A percentile compares a stretch with the other conserved stretches of the same genome.
Conservation (phyloP, 2,113 vertebrate genomes). For the Enhydra lutris region DNA sequence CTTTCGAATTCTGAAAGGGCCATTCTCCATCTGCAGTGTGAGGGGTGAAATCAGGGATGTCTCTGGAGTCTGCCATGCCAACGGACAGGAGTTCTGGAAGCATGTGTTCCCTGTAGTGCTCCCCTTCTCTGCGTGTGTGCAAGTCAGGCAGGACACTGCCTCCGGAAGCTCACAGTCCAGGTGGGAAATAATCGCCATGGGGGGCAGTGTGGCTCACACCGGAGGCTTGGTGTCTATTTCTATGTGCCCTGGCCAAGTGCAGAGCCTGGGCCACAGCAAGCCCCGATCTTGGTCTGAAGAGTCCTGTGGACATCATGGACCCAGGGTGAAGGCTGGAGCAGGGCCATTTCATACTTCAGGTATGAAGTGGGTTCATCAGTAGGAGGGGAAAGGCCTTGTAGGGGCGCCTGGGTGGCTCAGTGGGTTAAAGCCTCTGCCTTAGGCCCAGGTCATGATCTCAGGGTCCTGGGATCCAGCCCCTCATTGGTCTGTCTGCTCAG, state of each 20-base stretch:
- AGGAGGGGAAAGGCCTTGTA: background rate
- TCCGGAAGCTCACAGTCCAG: background rate
- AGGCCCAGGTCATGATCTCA: too few species aligned
- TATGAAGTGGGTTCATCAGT: background rate
- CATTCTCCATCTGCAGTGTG: background rate
- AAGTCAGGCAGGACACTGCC: background rate
- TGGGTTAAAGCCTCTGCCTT: too few species aligned
- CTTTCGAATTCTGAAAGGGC: background rate
- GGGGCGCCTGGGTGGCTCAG: too few species aligned
- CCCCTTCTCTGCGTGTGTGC: background rate
- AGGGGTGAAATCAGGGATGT: background rate
- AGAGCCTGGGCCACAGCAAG: background rate
- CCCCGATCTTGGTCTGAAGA: background rate
- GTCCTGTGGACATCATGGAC: background rate
- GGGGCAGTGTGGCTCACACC: background rate
- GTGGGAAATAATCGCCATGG: fast-evolving
- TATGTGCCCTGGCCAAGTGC: background rate
- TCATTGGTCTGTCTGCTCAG: too few species aligned
- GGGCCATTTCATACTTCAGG: background rate
- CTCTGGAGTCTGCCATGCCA: background rate
- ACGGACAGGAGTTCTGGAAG: fast-evolving
- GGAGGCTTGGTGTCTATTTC: background rate
- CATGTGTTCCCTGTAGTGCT: too few species aligned
- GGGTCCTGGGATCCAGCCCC: too few species aligned
- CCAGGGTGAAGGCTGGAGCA: background rate